Percentiles rank a stretch among this genome's conserved stretches.
phyloP scores from a whole-genome alignment of 2,113 vertebrate genomes.

The Tragelaphus imberbis region DNA sequence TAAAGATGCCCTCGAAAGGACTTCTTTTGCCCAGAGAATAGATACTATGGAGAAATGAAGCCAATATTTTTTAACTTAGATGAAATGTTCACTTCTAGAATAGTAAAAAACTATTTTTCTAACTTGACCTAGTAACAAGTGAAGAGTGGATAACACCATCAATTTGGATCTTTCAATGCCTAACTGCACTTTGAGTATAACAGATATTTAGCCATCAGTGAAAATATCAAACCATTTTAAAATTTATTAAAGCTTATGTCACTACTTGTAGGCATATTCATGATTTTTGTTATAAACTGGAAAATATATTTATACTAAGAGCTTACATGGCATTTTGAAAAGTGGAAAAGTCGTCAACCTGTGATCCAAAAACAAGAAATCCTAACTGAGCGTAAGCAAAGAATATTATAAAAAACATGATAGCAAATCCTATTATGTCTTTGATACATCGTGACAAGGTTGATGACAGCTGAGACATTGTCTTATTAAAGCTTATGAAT shows the following conservation, averaged over 20 bases:
- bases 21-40: not conserved
- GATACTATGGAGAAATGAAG: not conserved
- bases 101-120: conserved; percentile 19
- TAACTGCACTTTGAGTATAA: not conserved
- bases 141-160: not conserved
- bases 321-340: conserved; percentile 82
- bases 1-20: not conserved
- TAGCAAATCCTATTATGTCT: conserved; percentile 78
- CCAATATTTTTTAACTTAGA: not conserved
- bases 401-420: conserved; percentile 83
- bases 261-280: not conserved
- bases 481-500: conserved; percentile 79
- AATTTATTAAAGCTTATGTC: conserved; percentile 1
- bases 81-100: not conserved
- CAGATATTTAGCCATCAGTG: not conserved
- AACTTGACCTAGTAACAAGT: not conserved
- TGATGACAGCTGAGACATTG: conserved; percentile 78
- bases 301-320: conserved; percentile 32
- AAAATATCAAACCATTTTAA: conserved; percentile 14
- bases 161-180: not conserved
- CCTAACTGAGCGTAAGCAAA: conserved; percentile 81
- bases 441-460: conserved; percentile 80
- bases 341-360: conserved; percentile 79
- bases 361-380: conserved; percentile 79
- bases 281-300: not conserved